phyloP scores from a whole-genome alignment of 1,140 invertebrate genomes.

The Sarcophaga peregrina region DNA sequence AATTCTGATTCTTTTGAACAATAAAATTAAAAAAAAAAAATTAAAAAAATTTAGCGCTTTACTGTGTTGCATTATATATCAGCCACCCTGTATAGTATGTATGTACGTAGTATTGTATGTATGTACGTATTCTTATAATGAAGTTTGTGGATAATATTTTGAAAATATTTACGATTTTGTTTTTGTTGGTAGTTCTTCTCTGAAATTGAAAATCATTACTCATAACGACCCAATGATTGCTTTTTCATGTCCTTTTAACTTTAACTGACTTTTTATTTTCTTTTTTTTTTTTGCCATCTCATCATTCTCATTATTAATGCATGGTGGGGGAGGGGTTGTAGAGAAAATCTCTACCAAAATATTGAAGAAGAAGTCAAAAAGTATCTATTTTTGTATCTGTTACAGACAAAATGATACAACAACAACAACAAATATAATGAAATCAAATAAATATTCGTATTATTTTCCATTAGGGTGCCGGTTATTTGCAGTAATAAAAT shows the following conservation, averaged over 20 bases:
- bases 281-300: neutral
- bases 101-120: no score
- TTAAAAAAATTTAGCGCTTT: no score
- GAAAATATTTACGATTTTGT: no score
- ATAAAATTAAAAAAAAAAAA: no score
- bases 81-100: no score
- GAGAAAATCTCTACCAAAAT: neutral
- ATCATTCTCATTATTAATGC: constrained; percentile 32
- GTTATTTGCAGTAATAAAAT: neutral
- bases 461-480: neutral
- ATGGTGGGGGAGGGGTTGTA: constrained; percentile 15
- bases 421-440: neutral
- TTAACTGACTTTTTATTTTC: constrained; percentile 13
- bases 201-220: constrained; percentile 28
- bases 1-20: no score
- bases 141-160: no score
- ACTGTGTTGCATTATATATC: no score
- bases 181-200: no score
- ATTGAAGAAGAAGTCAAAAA: neutral
- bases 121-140: no score
- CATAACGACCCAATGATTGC: constrained; percentile 34
- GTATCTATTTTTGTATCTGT: neutral
- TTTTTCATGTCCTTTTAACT: constrained; percentile 35
- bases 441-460: neutral
- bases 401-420: constrained; percentile 23